These are phyloP conservation scores for Hippoglossus hippoglossus DNA, from an alignment of 2,797 vertebrate genomes.

Conservation along the genomic window DNA sequence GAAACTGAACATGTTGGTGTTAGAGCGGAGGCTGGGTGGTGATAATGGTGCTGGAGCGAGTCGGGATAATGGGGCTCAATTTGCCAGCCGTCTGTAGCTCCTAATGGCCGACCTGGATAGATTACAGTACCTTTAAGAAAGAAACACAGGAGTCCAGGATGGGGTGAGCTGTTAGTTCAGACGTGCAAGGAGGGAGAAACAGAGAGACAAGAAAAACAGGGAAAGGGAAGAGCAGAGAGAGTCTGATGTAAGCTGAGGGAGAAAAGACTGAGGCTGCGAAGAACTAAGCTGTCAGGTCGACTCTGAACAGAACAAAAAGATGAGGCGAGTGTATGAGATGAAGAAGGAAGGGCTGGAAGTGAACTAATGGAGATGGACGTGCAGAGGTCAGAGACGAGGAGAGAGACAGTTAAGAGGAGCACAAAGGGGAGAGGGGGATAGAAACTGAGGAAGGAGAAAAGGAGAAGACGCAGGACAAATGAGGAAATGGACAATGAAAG, in stretches of 20 bases:
- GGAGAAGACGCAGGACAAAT: neutral
- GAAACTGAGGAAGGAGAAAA: neutral
- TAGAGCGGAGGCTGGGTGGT: neutral
- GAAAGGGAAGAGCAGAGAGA: neutral
- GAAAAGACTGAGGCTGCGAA: constrained; percentile 20
- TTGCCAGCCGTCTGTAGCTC: neutral
- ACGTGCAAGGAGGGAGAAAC: neutral
- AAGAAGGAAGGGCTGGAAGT: constrained; percentile 8
- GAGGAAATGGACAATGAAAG: neutral
- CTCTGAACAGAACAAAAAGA: constrained; percentile 28
- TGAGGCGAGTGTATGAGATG: constrained; percentile 25
- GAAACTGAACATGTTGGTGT: too few relatives aligned
- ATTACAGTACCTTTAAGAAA: too few relatives aligned
- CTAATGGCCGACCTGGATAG: neutral
- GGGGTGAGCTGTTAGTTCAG: neutral
- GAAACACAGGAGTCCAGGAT: neutral
- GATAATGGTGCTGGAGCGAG: neutral
- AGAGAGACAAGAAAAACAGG: neutral
- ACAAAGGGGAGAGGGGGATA: neutral
- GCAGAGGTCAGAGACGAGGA: constrained; percentile 29
- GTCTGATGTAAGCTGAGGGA: neutral
- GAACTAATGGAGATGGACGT: constrained; percentile 32
- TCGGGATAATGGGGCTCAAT: neutral
- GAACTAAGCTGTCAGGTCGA: constrained; percentile 28
- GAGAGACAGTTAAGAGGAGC: neutral